Evolutionary conservation across 2,113 vertebrate genomes (phyloP), one percentile per base, ranked within the genome.

Genomic region (Antechinus flavipes): DNA sequence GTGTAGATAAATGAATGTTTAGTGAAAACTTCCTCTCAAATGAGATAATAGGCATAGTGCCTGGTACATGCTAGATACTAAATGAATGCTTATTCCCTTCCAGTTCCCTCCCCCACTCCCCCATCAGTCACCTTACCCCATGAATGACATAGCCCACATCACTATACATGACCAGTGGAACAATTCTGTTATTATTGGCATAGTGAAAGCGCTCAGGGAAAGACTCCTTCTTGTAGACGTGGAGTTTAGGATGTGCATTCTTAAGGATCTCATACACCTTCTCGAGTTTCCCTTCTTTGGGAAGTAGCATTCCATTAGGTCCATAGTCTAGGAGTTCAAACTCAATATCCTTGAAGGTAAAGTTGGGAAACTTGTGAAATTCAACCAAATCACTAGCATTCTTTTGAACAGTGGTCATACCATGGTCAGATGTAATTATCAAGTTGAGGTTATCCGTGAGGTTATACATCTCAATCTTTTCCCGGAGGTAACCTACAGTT

Each of bases 81-180:
- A 42, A 84, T 84, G 22, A 84, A 8, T 84, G 35, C 16, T 42
- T 84, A 84, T 84, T 84, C 7, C 68, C 19, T 84, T 84, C 19
- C n/a, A 42, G 2, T 84, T 84, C 68, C 19, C 10, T 25, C 47
- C 24, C 47, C 10, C 89, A 24, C 0, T 68, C 19, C 47, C 89
- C 25, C 23, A 0, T 4, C 9, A 0, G 46, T 0, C 6, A 0
- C 53, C 99, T 96, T 98, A 99, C 99, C 99, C 99, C 99, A 0
- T 99, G 99, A 97, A 99, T 99, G 23, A 99, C 99, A 0, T 99
- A 99, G 98, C 99, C 99, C 0, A 98, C 97, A 5, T 99, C 99
- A 0, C 99, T 53, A 96, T 98, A 99, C 93, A 99, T 1, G 90
- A 99, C 0, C 30, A 99, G 98, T 0, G 99, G 99, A 0, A 99